A percentile compares a stretch with the other conserved stretches of the same genome.
phyloP scores from a whole-genome alignment of 2,797 vertebrate genomes.

The Rhynchotus rufescens region DNA sequence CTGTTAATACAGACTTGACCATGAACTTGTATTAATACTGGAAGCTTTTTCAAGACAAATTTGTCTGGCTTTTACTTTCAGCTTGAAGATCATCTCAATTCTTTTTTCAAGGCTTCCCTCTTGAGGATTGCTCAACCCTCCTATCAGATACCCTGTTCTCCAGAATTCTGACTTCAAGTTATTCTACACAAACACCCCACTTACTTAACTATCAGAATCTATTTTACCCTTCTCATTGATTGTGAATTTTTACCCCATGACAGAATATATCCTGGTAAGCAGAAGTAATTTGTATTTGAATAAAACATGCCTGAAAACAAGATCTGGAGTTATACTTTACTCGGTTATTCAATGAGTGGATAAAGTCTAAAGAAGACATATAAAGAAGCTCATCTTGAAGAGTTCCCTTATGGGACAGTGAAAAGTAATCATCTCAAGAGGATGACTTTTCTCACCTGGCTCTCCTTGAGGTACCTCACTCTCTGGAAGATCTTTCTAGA shows the following conservation, averaged over 20 bases:
- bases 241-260: background rate
- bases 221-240: background rate
- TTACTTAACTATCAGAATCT: background rate
- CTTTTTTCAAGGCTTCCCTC: background rate
- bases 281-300: background rate
- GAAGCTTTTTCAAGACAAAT: background rate
- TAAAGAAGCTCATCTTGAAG: background rate
- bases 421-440: background rate
- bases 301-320: background rate
- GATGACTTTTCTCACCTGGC: background rate
- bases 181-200: background rate
- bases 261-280: background rate
- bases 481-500: background rate
- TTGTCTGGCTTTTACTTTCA: background rate
- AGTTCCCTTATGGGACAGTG: background rate
- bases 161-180: too few relatives aligned
- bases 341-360: too few relatives aligned
- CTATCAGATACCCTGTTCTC: too few relatives aligned
- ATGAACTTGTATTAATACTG: background rate
- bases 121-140: background rate
- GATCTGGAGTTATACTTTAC: background rate
- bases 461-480: background rate
- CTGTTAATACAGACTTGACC: background rate
- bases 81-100: background rate
- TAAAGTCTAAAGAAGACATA: background rate